Evolutionary conservation across 1,140 invertebrate species (phyloP).

Genomic region (Caenorhabditis latens): DNA sequence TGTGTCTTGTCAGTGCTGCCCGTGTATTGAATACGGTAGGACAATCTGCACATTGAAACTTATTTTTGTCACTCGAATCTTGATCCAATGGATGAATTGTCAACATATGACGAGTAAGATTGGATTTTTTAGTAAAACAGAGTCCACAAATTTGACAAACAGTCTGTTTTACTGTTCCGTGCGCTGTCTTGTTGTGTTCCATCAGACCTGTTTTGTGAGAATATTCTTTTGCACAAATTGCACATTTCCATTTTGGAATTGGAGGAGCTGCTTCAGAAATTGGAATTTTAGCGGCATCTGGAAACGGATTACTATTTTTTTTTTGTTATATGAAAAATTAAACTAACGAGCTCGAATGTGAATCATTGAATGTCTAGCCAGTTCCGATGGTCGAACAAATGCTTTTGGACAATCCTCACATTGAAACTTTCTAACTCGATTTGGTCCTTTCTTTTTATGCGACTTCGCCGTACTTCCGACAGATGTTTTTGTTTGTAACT

Average conservation of each 20-base stretch:
- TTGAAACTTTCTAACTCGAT: slow-evolving; percentile 3
- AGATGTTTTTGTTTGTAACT: neutral
- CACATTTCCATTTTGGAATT: slow-evolving; percentile 44
- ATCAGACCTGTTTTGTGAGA: slow-evolving; percentile 13
- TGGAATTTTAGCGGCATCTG: neutral
- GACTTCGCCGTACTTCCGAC: neutral
- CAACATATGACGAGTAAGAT: slow-evolving; percentile 39
- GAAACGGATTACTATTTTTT: neutral
- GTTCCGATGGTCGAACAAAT: slow-evolving; percentile 57
- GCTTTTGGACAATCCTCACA: slow-evolving; percentile 38
- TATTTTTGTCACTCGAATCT: neutral
- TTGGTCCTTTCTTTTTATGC: neutral
- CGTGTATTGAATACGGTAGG: slow-evolving; percentile 12
- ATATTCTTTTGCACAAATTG: slow-evolving; percentile 37
- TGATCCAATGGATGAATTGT: slow-evolving; percentile 26
- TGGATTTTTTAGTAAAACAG: slow-evolving; percentile 34
- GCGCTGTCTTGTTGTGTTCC: slow-evolving; percentile 16
- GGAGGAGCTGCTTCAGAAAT: neutral
- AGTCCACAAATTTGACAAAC: slow-evolving; percentile 26
- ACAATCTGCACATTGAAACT: slow-evolving; percentile 28
- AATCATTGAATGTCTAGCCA: slow-evolving; percentile 51
- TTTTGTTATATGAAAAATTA: neutral
- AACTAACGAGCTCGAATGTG: slow-evolving; percentile 13
- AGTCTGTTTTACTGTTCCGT: slow-evolving; percentile 8
- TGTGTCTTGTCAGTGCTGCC: slow-evolving; percentile 36